Conservation (phyloP, 2,113 vertebrate genomes). For the Oryzias celebensis region DNA sequence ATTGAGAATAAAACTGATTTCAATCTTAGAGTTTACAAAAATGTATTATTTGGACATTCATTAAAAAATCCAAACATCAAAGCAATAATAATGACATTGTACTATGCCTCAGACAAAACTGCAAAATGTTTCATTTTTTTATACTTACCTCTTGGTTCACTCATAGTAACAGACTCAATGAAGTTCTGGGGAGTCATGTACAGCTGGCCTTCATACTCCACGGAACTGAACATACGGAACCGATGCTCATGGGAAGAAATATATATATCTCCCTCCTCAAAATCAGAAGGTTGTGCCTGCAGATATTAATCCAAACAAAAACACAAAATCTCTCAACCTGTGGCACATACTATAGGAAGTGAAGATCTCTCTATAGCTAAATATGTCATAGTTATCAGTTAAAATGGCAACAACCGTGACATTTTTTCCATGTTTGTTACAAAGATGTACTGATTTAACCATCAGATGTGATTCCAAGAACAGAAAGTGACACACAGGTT, state of each 20-base stretch:
- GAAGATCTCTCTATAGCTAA: too few species aligned
- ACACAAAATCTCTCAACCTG: background rate
- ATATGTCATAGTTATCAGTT: too few species aligned
- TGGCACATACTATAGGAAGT: background rate
- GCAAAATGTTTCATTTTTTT: background rate
- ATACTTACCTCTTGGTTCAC: constrained; percentile 87
- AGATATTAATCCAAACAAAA: constrained; percentile 10
- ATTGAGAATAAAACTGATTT: too few species aligned
- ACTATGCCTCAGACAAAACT: background rate
- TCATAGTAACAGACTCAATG: constrained; percentile 93
- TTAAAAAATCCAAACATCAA: too few species aligned
- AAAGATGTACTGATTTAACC: background rate
- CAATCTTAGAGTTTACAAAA: too few species aligned
- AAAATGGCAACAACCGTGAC: too few species aligned
- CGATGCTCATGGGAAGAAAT: constrained; percentile 93
- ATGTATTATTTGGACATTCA: too few species aligned
- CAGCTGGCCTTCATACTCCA: constrained; percentile 95
- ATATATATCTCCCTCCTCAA: constrained; percentile 89
- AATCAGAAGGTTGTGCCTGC: constrained; percentile 77
- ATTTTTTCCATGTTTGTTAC: background rate
- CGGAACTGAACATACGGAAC: constrained; percentile 91
- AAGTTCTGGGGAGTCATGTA: constrained; percentile 98
- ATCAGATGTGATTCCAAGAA: background rate
- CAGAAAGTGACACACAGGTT: background rate
- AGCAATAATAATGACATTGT: background rate